These are phyloP conservation scores for Caenorhabditis plicata DNA, from an alignment of 2,888 invertebrate species.

Conservation along the genomic window DNA sequence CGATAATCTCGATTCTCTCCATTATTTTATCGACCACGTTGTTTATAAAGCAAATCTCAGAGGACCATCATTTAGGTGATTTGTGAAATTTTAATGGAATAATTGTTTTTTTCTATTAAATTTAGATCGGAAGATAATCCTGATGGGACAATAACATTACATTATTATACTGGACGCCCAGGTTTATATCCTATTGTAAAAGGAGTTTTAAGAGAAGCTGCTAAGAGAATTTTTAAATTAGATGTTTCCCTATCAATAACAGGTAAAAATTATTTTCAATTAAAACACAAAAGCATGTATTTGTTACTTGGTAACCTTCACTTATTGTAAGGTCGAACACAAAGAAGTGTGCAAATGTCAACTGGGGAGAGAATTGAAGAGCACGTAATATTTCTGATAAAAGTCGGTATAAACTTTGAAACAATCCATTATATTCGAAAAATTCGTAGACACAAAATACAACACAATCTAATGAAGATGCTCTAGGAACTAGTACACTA, in stretches of 20 bases:
- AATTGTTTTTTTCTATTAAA: not conserved
- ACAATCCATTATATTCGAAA: not conserved
- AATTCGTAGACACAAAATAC: conserved; percentile 26
- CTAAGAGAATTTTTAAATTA: conserved; percentile 85
- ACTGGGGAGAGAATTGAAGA: conserved; percentile 55
- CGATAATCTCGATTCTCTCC: conserved; percentile 93
- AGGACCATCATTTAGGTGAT: conserved; percentile 69
- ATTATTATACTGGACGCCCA: conserved; percentile 91
- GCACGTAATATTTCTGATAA: conserved; percentile 57
- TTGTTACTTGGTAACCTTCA: too few species aligned
- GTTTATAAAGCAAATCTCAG: conserved; percentile 63
- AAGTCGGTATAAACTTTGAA: conserved; percentile 17
- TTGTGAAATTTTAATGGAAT: conserved; percentile 62
- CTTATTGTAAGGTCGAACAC: conserved; percentile 72
- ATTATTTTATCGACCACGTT: conserved; percentile 68
- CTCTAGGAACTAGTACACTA: conserved; percentile 24
- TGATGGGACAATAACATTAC: conserved; percentile 85
- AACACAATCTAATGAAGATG: conserved; percentile 33
- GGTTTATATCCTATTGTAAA: conserved; percentile 90
- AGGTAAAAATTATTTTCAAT: conserved; percentile 67
- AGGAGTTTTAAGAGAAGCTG: conserved; percentile 90
- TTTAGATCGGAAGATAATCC: conserved; percentile 78
- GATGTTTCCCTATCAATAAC: conserved; percentile 89
- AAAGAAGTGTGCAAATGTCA: conserved; percentile 70
- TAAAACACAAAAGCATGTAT: not conserved